Base-by-base conservation (phyloP, 92 coral and sea anemone species). In the Umimayanthus chanpuru region DNA sequence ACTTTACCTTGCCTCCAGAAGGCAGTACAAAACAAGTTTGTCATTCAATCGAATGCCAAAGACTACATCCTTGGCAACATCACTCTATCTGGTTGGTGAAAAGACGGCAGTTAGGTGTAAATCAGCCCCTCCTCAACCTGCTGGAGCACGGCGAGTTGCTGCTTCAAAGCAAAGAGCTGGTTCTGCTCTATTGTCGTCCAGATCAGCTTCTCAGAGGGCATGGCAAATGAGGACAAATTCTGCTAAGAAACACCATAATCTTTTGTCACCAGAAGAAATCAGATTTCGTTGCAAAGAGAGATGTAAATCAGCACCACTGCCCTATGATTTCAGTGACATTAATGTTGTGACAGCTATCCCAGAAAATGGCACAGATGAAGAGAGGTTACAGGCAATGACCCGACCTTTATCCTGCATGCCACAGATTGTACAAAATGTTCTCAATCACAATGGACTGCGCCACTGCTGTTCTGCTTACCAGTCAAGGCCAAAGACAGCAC, bases 381-480 rank as follows among this genome's bases (percentile, higher is more conserved):
- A 93, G 30, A 90, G 89, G 81, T 86, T 93, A 23, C 66, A 90
- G 56, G 96, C 98, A 44, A 91, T 95, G 89, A 95, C 98, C 25
- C 90, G 93, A 38, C 98, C 98, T 73, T 81, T 95, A 40, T 83
- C 96, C 56, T 95, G 98, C 90, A 95, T 95, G 96, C 98, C 98
- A 64, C 89, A 95, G 50, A 88, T 95, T 85, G 91, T 95, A 15
- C 91, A 93, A 81, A 95, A 93, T 95, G 98, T 94, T 47, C 95
- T 95, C 12, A 93, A 88, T 77, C 96, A 93, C 83, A 95, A 90
- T 81, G 94, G 98, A 15, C 77, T 95, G 77, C 92, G 94, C 72
- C 96, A 95, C 74, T 95, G 98, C 81, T 95, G 98, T 49, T 95
- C 98, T 18, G 98, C 98, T 10, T 95, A 88, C 79, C 91, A 92